Conservation (phyloP, 1,140 invertebrate genomes). For the Aphis gossypii region DNA sequence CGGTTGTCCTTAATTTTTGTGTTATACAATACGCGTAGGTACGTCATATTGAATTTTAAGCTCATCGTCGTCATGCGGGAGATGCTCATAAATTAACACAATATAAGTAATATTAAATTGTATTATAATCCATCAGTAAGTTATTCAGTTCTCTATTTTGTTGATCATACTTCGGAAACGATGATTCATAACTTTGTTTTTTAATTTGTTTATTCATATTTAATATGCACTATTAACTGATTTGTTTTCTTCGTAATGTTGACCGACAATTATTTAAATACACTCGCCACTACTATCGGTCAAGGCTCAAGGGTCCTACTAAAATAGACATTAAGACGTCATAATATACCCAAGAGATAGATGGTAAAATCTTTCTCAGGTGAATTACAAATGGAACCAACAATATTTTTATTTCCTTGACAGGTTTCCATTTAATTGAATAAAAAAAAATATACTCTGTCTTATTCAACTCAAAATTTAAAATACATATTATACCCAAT, state of each 20-base stretch:
- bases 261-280: neutral
- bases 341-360: neutral
- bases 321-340: neutral
- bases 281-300: neutral
- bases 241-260: neutral
- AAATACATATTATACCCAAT: neutral
- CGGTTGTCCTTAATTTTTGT: neutral
- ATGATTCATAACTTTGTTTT: neutral
- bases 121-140: neutral
- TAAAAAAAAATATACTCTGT: neutral
- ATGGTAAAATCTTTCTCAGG: neutral
- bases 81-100: neutral
- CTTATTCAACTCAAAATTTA: neutral
- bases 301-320: neutral
- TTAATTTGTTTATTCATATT: neutral
- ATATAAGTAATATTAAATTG: neutral
- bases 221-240: no score
- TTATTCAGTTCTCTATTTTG: neutral
- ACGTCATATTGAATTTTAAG: neutral
- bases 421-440: neutral
- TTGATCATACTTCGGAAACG: neutral
- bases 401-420: neutral
- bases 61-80: no score
- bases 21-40: no score
- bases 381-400: neutral